Base-by-base conservation (phyloP, 2,888 invertebrate genomes). In the Julus scanicus region DNA sequence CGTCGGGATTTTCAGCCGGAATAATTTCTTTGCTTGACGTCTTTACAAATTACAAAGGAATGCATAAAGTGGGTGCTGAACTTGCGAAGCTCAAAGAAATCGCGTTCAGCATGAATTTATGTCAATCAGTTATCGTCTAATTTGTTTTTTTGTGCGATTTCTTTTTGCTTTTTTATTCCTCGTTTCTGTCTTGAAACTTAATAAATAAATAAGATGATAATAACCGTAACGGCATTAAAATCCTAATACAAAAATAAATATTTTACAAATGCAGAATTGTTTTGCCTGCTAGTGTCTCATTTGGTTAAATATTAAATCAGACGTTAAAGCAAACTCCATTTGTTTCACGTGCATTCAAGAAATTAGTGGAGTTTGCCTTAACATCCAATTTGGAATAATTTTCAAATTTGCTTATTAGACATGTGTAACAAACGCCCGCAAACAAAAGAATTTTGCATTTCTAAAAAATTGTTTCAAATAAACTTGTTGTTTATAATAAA, bases 31-130 rank as follows among this genome's bases (percentile, higher is more conserved):
- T 63, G 57, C 15, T 63, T 63, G 5, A 6, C 17, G n/a, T 63
- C 6, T n/a, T 5, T 48, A 48, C 57, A 63, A 17, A 48, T 8
- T 63, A n/a, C 11, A 63, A 17, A 17, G 17, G 57, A 17, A 3
- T 63, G 57, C 57, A 15, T 63, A n/a, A 63, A 63, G 57, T 63
- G 57, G 57, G 57, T 63, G 57, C 57, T 15, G 57, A n/a, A 63
- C 13, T 63, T 5, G n/a, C 17, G 57, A 63, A n/a, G 57, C n/a
- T 63, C n/a, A n/a, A 15, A n/a, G 15, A 53, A 53, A 63, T 15
- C n/a, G 11, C 57, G 13, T 63, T n/a, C 6, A n/a, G n/a, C 11
- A n/a, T n/a, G n/a, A n/a, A 5, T 63, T 2, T n/a, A n/a, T n/a
- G 15, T 63, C n/a, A n/a, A n/a, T 63, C 6, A n/a, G 57, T 2